Conservation (phyloP, 2,888 invertebrate species). For the Alloscopus bannaensis region DNA sequence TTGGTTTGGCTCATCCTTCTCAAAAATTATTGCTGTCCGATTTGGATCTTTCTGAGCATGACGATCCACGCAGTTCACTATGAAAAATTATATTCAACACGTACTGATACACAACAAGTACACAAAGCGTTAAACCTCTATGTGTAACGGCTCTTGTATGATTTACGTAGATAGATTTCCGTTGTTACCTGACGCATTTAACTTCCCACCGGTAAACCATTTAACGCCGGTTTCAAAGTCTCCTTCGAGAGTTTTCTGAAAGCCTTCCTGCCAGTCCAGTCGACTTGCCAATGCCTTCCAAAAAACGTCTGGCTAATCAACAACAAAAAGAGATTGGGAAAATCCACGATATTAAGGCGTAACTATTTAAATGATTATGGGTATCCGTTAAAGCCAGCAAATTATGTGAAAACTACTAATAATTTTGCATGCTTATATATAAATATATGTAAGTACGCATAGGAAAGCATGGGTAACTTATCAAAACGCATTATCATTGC, state of each 20-base stretch:
- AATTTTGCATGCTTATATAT: no score
- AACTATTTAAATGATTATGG: no score
- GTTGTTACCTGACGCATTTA: constrained; percentile 69
- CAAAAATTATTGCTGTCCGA: constrained; percentile 76
- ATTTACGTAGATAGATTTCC: neutral
- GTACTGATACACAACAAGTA: no score
- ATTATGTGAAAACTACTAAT: no score
- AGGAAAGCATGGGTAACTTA: no score
- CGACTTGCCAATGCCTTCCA: constrained; percentile 68
- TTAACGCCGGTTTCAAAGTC: constrained; percentile 66
- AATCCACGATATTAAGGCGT: no score
- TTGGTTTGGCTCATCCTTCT: constrained; percentile 77
- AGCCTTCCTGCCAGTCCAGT: constrained; percentile 68
- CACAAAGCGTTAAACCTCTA: constrained; percentile 1
- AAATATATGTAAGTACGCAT: no score
- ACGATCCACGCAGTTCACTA: constrained; percentile 72
- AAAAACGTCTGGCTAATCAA: constrained; percentile 70
- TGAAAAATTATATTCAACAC: no score
- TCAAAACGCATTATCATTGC: no score
- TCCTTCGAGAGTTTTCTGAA: constrained; percentile 60
- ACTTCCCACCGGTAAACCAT: constrained; percentile 70
- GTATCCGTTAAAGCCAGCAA: no score
- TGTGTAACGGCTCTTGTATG: neutral
- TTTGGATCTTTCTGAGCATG: constrained; percentile 67
- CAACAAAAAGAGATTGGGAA: no score